Conservation (phyloP, 2,797 vertebrate genomes). For the Vespertilio murinus region DNA sequence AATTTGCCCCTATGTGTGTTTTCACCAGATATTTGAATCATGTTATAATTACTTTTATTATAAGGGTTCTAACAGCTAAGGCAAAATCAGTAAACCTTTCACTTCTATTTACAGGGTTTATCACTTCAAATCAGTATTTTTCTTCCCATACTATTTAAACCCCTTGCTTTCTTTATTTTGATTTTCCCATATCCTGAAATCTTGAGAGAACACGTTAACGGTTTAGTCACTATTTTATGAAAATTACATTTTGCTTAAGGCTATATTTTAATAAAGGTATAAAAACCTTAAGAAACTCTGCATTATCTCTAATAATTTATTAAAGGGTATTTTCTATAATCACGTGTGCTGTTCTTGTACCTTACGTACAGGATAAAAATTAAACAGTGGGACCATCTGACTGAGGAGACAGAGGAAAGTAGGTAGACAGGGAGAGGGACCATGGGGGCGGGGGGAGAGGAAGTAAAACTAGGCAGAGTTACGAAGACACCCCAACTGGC, state of each 20-base stretch:
- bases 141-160: constrained; percentile 49
- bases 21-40: constrained; percentile 74
- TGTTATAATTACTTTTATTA: constrained; percentile 67
- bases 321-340: background rate
- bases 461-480: too few relatives aligned
- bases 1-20: constrained; percentile 68
- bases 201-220: constrained; percentile 37
- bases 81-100: constrained; percentile 66
- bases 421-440: too few relatives aligned
- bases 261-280: constrained; percentile 61
- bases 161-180: constrained; percentile 73
- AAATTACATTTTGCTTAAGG: constrained; percentile 75
- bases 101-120: constrained; percentile 66
- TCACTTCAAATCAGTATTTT: constrained; percentile 75
- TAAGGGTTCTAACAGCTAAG: constrained; percentile 65
- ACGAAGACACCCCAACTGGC: too few relatives aligned
- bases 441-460: too few relatives aligned
- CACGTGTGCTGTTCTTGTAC: background rate
- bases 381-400: background rate
- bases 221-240: constrained; percentile 72
- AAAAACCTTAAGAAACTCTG: background rate
- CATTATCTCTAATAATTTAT: constrained; percentile 9
- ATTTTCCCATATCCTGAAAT: constrained; percentile 69
- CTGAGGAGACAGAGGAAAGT: too few relatives aligned
- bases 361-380: background rate